Conservation (phyloP, 1,140 invertebrate species). For the Hetaerina americana region DNA sequence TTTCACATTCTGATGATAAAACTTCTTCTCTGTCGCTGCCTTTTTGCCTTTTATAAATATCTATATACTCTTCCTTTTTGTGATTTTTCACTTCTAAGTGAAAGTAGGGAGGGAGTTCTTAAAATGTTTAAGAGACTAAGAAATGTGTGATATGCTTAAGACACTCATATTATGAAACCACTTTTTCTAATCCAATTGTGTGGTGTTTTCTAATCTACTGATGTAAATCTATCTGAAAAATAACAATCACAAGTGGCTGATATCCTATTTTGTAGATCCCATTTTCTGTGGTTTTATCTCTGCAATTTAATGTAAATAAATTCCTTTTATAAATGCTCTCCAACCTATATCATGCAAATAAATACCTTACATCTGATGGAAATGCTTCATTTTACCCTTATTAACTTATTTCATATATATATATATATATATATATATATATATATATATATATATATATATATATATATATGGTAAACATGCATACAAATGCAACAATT, state of each 20-base stretch:
- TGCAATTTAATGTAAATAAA: not conserved
- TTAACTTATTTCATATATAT: too few species aligned
- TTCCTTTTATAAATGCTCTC: not conserved
- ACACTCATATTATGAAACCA: not conserved
- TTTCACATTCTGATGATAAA: not conserved
- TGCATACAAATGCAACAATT: too few species aligned
- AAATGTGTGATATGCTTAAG: not conserved
- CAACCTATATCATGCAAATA: not conserved
- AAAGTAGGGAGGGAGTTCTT: not conserved
- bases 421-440: too few species aligned
- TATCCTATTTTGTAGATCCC: not conserved
- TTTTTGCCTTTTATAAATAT: constrained; percentile 1
- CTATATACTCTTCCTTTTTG: not conserved
- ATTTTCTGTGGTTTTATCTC: not conserved
- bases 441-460: too few species aligned
- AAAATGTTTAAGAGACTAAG: not conserved
- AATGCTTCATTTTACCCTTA: too few species aligned
- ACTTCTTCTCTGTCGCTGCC: not conserved
- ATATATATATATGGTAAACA: too few species aligned
- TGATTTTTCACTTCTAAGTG: not conserved
- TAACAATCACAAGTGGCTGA: not conserved
- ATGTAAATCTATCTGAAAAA: not conserved
- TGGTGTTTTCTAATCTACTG: not conserved
- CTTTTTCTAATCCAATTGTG: not conserved
- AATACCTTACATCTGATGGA: too few species aligned